Conservation (phyloP, 2,888 invertebrate species). For the Agonum fuliginosum region DNA sequence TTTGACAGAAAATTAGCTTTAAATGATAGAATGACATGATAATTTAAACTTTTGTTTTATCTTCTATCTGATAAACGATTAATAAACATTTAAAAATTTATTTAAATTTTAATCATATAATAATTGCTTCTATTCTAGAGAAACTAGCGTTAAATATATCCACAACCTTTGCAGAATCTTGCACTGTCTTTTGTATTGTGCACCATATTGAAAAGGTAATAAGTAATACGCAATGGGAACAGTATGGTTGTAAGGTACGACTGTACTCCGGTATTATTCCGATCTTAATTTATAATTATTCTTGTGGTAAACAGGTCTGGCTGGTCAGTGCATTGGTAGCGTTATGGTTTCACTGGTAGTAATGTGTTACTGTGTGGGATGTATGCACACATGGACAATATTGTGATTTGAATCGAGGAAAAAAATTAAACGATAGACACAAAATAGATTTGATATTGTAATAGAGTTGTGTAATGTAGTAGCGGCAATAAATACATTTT, state of each 20-base stretch:
- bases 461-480: too few relatives aligned
- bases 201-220: conserved; percentile 31
- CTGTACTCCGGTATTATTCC: conserved; percentile 49
- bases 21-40: too few relatives aligned
- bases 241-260: conserved; percentile 11
- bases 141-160: background rate
- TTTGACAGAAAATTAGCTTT: too few relatives aligned
- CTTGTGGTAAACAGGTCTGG: conserved; percentile 52
- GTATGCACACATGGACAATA: conserved; percentile 2
- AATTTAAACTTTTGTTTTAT: too few relatives aligned
- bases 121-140: background rate
- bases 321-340: conserved; percentile 50
- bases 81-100: too few relatives aligned
- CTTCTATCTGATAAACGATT: too few relatives aligned
- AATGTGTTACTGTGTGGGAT: conserved; percentile 1
- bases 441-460: conserved; percentile 13
- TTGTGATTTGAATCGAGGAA: conserved; percentile 14
- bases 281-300: conserved; percentile 58
- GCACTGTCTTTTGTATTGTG: background rate
- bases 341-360: conserved; percentile 11
- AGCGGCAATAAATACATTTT: too few relatives aligned
- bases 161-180: background rate
- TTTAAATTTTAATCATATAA: too few relatives aligned
- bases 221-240: conserved; percentile 50
- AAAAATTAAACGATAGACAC: conserved; percentile 5